Conservation (phyloP, 2,113 vertebrate genomes). For the Podarcis raffonei region DNA sequence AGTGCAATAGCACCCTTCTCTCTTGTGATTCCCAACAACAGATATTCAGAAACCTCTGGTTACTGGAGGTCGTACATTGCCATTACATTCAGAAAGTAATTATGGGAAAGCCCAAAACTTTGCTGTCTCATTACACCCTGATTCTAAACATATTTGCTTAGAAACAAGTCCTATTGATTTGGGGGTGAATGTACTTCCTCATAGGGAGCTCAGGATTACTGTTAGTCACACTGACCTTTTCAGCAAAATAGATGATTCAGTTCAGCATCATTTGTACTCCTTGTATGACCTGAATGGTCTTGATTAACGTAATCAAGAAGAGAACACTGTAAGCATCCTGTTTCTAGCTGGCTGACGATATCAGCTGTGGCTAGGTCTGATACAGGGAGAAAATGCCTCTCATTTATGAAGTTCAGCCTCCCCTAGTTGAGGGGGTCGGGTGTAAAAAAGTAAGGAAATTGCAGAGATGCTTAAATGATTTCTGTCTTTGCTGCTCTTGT, state of each 20-base stretch:
- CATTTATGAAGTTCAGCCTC: background rate
- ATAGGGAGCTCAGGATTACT: background rate
- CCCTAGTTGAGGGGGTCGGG: too few relatives aligned
- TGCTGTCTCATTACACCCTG: fast-evolving
- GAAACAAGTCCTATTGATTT: background rate
- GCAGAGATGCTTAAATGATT: background rate
- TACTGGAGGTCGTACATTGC: too few relatives aligned
- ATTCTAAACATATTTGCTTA: background rate
- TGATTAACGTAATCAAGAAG: slow-evolving; percentile 10
- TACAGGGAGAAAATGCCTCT: background rate
- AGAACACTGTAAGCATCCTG: background rate
- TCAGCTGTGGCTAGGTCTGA: background rate
- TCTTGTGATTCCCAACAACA: too few relatives aligned
- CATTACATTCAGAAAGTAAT: slow-evolving; percentile 52
- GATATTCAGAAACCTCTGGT: too few relatives aligned
- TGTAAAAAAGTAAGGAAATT: background rate
- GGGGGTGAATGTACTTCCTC: background rate
- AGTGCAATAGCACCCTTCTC: too few relatives aligned
- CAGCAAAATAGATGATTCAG: background rate
- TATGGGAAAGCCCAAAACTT: background rate
- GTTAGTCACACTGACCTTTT: background rate
- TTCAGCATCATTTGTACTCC: background rate
- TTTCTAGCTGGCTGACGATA: background rate
- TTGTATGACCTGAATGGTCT: background rate
- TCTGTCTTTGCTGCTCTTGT: background rate